A percentile compares a stretch with the other conserved stretches of the same genome.
Conservation (phyloP, 1,140 invertebrate genomes). For the Drosophila prosaltans region DNA sequence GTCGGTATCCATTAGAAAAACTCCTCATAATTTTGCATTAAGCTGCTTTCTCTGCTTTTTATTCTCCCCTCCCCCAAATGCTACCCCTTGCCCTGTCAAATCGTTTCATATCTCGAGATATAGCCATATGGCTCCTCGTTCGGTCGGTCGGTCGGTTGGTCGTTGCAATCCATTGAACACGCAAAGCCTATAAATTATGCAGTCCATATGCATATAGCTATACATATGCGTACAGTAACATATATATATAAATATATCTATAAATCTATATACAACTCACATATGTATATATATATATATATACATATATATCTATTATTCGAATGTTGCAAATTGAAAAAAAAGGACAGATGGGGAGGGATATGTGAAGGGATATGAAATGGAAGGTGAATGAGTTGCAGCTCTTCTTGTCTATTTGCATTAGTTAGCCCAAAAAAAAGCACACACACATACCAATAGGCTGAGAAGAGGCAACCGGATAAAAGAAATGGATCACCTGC, state of each 20-base stretch:
- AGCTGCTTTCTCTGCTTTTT: neutral
- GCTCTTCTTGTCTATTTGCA: constrained; percentile 75
- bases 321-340: constrained; percentile 67
- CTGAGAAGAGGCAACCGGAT: constrained; percentile 64
- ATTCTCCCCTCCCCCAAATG: neutral
- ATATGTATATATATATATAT: constrained; percentile 46
- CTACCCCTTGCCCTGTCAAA: neutral
- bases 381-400: constrained; percentile 28
- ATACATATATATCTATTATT: constrained; percentile 71
- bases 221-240: constrained; percentile 9
- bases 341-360: neutral
- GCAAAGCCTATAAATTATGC: constrained; percentile 80
- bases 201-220: constrained; percentile 63
- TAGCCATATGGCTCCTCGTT: constrained; percentile 66
- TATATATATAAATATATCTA: constrained; percentile 4
- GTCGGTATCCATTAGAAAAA: neutral
- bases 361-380: neutral
- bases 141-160: constrained; percentile 40
- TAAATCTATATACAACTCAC: neutral
- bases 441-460: constrained; percentile 58
- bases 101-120: constrained; percentile 26
- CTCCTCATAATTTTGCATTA: constrained; percentile 3
- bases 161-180: constrained; percentile 78
- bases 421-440: constrained; percentile 61
- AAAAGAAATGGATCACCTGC: constrained; percentile 82